phyloP scores from a whole-genome alignment of 2,797 vertebrate species.

The Liasis olivaceus region DNA sequence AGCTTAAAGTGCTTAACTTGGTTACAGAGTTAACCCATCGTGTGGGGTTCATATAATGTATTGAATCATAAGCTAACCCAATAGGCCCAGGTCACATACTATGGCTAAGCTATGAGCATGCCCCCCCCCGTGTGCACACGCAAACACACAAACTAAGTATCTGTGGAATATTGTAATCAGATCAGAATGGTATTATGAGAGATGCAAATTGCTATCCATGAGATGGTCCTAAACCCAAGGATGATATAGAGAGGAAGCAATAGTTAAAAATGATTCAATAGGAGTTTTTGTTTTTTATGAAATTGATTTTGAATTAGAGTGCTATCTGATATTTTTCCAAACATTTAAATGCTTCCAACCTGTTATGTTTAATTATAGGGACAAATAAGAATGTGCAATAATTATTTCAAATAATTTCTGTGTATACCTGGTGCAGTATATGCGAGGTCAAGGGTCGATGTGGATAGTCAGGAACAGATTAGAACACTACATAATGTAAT shows the following conservation, averaged over 20 bases:
- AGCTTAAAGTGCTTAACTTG: too few relatives aligned
- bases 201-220: neutral
- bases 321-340: neutral
- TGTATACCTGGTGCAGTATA: neutral
- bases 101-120: too few relatives aligned
- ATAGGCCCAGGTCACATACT: too few relatives aligned
- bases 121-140: too few relatives aligned
- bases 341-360: conserved; percentile 1
- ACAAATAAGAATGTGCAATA: neutral
- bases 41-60: too few relatives aligned
- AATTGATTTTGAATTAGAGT: neutral
- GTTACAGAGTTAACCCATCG: too few relatives aligned
- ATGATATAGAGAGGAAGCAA: neutral
- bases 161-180: neutral
- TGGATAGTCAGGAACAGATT: neutral
- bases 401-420: neutral
- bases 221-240: neutral
- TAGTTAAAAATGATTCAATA: neutral
- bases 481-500: neutral
- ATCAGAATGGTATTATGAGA: neutral
- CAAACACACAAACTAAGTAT: too few relatives aligned
- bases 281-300: too few relatives aligned
- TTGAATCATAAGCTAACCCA: too few relatives aligned
- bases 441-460: rapidly evolving
- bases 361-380: neutral